Evolutionary conservation across 2,113 vertebrate genomes (phyloP).

Genomic region (Bubalus kerabau): DNA sequence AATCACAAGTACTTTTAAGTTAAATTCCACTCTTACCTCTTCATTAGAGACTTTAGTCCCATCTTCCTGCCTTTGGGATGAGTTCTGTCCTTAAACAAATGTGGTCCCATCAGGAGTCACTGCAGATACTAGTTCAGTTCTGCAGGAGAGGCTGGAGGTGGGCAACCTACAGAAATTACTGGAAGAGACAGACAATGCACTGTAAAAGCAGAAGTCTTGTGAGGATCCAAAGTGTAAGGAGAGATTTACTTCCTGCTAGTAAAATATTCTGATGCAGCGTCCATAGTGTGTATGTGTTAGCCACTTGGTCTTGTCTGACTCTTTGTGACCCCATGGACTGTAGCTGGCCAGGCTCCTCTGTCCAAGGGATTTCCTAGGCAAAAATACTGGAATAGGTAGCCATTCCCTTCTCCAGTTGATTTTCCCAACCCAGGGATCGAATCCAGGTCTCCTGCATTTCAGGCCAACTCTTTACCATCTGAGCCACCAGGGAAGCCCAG

Average conservation of each 20-base stretch:
- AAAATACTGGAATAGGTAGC: background rate
- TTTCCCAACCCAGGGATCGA: background rate
- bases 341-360: background rate
- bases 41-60: background rate
- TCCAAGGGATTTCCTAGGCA: background rate
- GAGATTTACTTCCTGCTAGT: background rate
- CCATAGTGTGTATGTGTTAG: background rate
- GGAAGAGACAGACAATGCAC: background rate
- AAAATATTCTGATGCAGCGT: background rate
- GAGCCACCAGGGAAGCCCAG: background rate
- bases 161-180: background rate
- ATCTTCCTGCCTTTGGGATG: background rate
- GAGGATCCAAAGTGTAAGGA: background rate
- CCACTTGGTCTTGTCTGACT: background rate
- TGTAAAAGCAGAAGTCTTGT: background rate
- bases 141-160: background rate
- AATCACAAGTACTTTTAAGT: background rate
- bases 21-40: background rate
- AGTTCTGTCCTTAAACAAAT: background rate
- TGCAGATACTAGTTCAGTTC: background rate
- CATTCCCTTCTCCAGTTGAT: background rate
- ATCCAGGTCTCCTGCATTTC: background rate
- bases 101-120: background rate
- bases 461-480: background rate
- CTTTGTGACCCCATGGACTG: background rate